phyloP scores from a whole-genome alignment of 2,797 vertebrate species.

The Sebastes cheni region DNA sequence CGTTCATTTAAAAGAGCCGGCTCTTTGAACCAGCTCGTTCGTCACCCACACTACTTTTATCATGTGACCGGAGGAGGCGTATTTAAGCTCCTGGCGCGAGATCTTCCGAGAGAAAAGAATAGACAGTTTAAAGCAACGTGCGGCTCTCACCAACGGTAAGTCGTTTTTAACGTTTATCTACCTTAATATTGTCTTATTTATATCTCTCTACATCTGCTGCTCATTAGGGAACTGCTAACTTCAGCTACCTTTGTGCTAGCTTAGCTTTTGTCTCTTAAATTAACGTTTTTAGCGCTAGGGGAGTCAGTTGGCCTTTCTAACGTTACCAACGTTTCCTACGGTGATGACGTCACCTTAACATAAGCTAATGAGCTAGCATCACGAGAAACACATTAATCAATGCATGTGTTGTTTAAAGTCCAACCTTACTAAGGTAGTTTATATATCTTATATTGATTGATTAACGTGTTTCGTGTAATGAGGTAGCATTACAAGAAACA shows the following conservation, averaged over 20 bases:
- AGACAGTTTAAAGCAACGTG: rapidly evolving
- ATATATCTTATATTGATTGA: rapidly evolving
- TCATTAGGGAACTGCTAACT: rapidly evolving
- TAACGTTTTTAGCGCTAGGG: not conserved
- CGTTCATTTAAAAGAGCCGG: too few relatives aligned
- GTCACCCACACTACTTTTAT: too few relatives aligned
- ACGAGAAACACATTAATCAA: rapidly evolving
- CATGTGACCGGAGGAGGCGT: constrained; percentile 60
- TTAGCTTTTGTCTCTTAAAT: rapidly evolving
- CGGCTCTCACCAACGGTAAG: rapidly evolving
- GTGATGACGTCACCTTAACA: not conserved
- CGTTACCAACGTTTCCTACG: not conserved
- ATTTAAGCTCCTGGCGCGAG: constrained; percentile 83
- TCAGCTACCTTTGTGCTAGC: rapidly evolving
- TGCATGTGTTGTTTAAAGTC: not conserved
- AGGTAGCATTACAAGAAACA: rapidly evolving
- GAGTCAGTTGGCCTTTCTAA: not conserved
- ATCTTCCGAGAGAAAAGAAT: not conserved
- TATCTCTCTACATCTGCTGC: rapidly evolving
- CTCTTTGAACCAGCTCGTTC: too few relatives aligned
- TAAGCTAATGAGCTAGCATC: not conserved
- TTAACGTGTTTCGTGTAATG: too few relatives aligned
- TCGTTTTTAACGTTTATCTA: rapidly evolving
- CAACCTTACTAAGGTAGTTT: too few relatives aligned
- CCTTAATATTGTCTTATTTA: rapidly evolving